These are phyloP conservation scores for Temnothorax nylanderi DNA, from an alignment of 1,140 invertebrate genomes.

Conservation along the genomic window DNA sequence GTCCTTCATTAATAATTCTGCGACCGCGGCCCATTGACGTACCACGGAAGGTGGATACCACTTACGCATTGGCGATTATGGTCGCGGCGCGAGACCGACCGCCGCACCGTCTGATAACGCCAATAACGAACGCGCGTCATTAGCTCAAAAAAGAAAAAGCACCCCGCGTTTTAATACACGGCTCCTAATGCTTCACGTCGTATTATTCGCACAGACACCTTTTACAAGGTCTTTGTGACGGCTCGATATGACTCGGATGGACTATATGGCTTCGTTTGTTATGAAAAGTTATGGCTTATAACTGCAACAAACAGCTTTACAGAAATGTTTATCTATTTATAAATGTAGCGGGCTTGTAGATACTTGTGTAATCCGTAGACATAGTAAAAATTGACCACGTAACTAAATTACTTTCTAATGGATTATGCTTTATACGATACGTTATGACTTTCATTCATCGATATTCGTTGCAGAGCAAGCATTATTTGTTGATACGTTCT, in stretches of 20 bases:
- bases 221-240: slow-evolving; percentile 3
- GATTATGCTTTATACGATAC: not conserved
- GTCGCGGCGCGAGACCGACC: slow-evolving; percentile 1
- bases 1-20: slow-evolving; percentile 80
- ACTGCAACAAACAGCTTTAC: not conserved
- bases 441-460: slow-evolving; percentile 5
- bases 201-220: not conserved
- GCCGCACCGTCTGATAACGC: slow-evolving; percentile 4
- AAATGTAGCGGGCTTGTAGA: not conserved
- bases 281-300: not conserved
- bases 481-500: not conserved
- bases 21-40: slow-evolving; percentile 72
- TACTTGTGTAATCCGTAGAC: not conserved
- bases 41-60: slow-evolving; percentile 69
- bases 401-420: not conserved
- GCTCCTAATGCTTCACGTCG: not conserved
- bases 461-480: not conserved
- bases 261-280: not conserved
- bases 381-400: not conserved
- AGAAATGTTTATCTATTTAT: not conserved
- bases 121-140: slow-evolving; percentile 32
- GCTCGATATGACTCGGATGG: no score
- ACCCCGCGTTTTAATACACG: slow-evolving; percentile 1
- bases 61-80: slow-evolving; percentile 45
- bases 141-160: not conserved